Evolutionary conservation across 2,888 invertebrate genomes (phyloP).

Genomic region (Drosophila demipolita): DNA sequence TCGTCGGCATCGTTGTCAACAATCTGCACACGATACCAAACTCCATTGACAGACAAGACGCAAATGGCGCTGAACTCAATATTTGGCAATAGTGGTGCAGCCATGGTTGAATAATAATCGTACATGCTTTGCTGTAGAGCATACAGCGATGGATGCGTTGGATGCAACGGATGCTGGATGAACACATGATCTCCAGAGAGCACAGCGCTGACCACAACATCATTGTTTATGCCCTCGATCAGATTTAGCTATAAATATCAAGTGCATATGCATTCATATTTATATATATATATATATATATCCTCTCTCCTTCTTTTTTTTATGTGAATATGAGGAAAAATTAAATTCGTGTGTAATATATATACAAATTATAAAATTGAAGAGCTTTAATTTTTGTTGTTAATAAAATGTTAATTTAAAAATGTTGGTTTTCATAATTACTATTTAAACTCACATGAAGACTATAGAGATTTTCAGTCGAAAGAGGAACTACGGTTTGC

Average conservation of each 20-base stretch:
- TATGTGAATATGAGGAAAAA: background rate
- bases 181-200: conserved; percentile 95
- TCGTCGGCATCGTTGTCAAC: conserved; percentile 87
- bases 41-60: conserved; percentile 91
- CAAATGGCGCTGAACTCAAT: conserved; percentile 93
- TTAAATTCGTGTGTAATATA: background rate
- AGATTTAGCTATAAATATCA: conserved; percentile 89
- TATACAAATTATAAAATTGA: background rate
- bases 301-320: background rate
- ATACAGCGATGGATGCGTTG: conserved; percentile 94
- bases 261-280: background rate
- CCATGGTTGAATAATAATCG: conserved; percentile 91
- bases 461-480: conserved; percentile 82
- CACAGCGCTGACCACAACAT: conserved; percentile 95
- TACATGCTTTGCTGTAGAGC: conserved; percentile 93
- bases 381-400: no score
- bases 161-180: conserved; percentile 97
- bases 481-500: conserved; percentile 84
- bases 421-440: no score
- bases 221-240: conserved; percentile 96
- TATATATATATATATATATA: background rate
- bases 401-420: no score
- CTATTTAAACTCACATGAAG: conserved; percentile 84
- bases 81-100: conserved; percentile 92
- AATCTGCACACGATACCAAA: conserved; percentile 96